Conservation (phyloP, 1,140 invertebrate species). For the Papilio dardanus region DNA sequence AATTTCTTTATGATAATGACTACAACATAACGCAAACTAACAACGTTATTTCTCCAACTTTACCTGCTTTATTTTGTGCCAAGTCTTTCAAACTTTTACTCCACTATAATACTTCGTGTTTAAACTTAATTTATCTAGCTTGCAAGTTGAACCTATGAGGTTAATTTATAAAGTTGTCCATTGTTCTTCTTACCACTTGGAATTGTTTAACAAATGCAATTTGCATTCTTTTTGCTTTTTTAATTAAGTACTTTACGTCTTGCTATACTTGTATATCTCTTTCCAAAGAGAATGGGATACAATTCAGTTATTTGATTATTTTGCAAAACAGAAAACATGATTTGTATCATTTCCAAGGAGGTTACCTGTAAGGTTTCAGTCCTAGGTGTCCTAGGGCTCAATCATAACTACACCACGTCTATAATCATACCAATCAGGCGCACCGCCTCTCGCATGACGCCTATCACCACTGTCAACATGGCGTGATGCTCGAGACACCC, state of each 20-base stretch:
- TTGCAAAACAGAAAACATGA: neutral
- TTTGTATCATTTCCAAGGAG: neutral
- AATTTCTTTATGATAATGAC: neutral
- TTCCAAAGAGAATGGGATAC: neutral
- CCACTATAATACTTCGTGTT: conserved; percentile 1
- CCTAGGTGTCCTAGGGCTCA: too few species aligned
- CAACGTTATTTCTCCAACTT: neutral
- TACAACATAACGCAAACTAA: neutral
- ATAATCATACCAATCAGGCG: too few species aligned
- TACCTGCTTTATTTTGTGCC: conserved; percentile 11
- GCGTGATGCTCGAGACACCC: too few species aligned
- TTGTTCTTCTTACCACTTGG: conserved; percentile 15
- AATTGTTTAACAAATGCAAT: conserved; percentile 5
- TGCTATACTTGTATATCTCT: neutral
- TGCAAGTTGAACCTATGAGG: conserved; percentile 13
- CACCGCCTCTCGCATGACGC: too few species aligned
- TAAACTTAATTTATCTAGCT: conserved; percentile 20
- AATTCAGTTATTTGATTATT: neutral
- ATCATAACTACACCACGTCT: too few species aligned
- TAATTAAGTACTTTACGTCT: neutral
- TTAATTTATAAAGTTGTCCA: conserved; percentile 21
- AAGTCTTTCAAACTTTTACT: conserved; percentile 9
- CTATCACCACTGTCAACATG: too few species aligned
- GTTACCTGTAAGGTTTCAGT: too few species aligned
- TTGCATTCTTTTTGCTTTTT: neutral